Evolutionary conservation across 2,113 vertebrate species (phyloP).

Genomic region (Myotis brandtii): DNA sequence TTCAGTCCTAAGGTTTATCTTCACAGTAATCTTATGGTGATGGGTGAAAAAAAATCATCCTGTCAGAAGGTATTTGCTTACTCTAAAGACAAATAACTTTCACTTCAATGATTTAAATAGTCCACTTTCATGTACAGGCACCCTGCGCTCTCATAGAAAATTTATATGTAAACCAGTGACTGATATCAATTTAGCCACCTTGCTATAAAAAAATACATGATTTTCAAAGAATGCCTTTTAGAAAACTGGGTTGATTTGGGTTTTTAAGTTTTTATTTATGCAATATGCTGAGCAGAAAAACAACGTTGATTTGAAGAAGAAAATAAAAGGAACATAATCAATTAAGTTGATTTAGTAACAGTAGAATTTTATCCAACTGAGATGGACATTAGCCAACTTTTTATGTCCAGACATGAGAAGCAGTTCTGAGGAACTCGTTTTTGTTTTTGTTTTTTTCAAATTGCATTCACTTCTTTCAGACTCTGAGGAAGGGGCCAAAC

Average conservation of each 20-base stretch:
- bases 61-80: neutral
- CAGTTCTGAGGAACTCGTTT: neutral
- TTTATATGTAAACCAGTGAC: neutral
- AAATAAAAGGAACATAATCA: conserved; percentile 45
- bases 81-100: conserved; percentile 22
- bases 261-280: conserved; percentile 38
- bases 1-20: neutral
- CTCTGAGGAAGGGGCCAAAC: neutral
- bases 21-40: neutral
- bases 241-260: neutral
- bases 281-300: neutral
- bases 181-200: neutral
- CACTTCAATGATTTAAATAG: neutral
- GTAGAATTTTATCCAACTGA: neutral
- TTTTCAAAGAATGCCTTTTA: conserved; percentile 2
- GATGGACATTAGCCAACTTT: neutral
- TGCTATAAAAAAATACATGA: neutral
- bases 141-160: neutral
- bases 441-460: neutral
- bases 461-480: neutral
- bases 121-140: neutral
- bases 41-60: neutral
- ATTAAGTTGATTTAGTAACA: conserved; percentile 20
- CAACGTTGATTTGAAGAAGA: neutral
- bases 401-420: neutral